These are phyloP conservation scores for rat (Rattus norvegicus) DNA, from an alignment of 2,113 vertebrate species.

Conservation along the genomic window GRCr8 NC_086031.1:84947501-84948000, in stretches of 20 bases:
- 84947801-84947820: slow-evolving; percentile 15
- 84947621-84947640: too few species aligned
- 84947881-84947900: neutral
- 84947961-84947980: neutral
- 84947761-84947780: too few species aligned
- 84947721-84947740: too few species aligned
- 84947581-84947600: too few species aligned
- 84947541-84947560: too few species aligned
- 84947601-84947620: too few species aligned
- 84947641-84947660: neutral
- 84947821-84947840: slow-evolving; percentile 33
- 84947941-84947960: neutral
- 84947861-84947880: neutral
- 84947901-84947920: neutral
- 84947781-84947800: too few species aligned
- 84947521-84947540: too few species aligned
- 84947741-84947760: too few species aligned
- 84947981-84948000: neutral
- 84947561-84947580: too few species aligned
- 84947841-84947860: neutral
- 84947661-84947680: neutral
- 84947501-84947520: too few species aligned
- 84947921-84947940: slow-evolving; percentile 5
- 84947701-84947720: too few species aligned
- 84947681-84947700: neutral